A percentile compares a stretch with the other conserved stretches of the same genome.
Evolutionary conservation across 1,140 invertebrate species (phyloP).

Genomic region (Limonius californicus): DNA sequence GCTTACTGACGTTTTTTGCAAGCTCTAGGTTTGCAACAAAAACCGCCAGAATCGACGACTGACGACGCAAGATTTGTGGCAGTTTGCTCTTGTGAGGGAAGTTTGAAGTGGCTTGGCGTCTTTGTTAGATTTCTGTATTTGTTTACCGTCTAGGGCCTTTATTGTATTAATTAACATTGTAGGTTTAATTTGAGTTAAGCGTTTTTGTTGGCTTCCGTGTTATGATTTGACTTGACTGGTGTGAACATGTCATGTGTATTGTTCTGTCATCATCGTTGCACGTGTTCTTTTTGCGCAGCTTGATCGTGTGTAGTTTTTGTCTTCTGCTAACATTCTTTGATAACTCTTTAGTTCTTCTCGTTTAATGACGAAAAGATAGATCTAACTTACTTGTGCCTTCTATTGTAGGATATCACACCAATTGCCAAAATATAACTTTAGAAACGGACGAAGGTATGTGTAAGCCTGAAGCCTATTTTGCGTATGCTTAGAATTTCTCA

Average conservation of each 20-base stretch:
- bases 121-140: slow-evolving; percentile 1
- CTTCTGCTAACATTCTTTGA: neutral
- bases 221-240: too few relatives aligned
- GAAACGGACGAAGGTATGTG: slow-evolving; percentile 46
- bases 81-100: neutral
- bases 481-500: slow-evolving; percentile 20
- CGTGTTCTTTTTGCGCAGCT: slow-evolving; percentile 5
- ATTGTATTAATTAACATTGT: neutral
- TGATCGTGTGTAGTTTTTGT: slow-evolving; percentile 11
- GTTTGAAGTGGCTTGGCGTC: slow-evolving; percentile 6
- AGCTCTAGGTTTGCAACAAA: too few relatives aligned
- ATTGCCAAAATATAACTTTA: slow-evolving; percentile 47
- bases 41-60: too few relatives aligned
- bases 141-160: neutral
- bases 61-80: too few relatives aligned
- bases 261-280: slow-evolving; percentile 4
- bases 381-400: slow-evolving; percentile 34
- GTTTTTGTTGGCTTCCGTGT: too few relatives aligned
- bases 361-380: slow-evolving; percentile 1
- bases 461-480: slow-evolving; percentile 25
- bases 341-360: neutral
- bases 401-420: slow-evolving; percentile 47
- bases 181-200: neutral
- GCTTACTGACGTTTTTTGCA: too few relatives aligned
- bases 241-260: neutral